A percentile compares a stretch with the other conserved stretches of the same genome.
These are phyloP conservation scores for Hemibagrus guttatus DNA, from an alignment of 2,797 vertebrate species.

Conservation along the genomic window DNA sequence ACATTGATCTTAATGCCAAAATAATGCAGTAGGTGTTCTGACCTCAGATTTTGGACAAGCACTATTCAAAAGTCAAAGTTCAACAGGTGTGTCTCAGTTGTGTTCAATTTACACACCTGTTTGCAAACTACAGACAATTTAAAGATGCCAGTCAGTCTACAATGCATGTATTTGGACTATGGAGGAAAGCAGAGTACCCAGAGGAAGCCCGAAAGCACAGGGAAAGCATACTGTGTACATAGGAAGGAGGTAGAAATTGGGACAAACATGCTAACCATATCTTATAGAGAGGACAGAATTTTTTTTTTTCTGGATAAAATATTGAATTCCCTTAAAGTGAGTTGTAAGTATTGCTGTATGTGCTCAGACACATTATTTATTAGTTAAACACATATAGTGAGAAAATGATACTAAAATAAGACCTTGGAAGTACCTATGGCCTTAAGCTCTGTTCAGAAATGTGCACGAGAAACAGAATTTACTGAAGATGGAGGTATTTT, in stretches of 20 bases:
- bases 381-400: neutral
- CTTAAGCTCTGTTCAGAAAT: neutral
- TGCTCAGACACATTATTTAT: neutral
- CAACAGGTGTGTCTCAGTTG: neutral
- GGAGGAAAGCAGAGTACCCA: too few species aligned
- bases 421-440: neutral
- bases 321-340: neutral
- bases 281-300: neutral
- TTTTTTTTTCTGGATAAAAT: neutral
- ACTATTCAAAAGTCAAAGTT: neutral
- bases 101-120: neutral
- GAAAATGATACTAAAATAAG: neutral
- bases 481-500: neutral
- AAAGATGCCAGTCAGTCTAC: too few species aligned
- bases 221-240: too few species aligned
- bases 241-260: too few species aligned
- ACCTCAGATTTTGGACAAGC: neutral
- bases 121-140: too few species aligned
- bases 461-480: neutral
- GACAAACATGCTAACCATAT: neutral
- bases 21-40: neutral
- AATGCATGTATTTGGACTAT: too few species aligned
- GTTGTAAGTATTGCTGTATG: neutral
- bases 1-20: neutral
- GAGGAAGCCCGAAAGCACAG: too few species aligned